These are phyloP conservation scores for Pipistrellus pipistrellus DNA, from an alignment of 2,797 vertebrate genomes.

Conservation along the genomic window DNA sequence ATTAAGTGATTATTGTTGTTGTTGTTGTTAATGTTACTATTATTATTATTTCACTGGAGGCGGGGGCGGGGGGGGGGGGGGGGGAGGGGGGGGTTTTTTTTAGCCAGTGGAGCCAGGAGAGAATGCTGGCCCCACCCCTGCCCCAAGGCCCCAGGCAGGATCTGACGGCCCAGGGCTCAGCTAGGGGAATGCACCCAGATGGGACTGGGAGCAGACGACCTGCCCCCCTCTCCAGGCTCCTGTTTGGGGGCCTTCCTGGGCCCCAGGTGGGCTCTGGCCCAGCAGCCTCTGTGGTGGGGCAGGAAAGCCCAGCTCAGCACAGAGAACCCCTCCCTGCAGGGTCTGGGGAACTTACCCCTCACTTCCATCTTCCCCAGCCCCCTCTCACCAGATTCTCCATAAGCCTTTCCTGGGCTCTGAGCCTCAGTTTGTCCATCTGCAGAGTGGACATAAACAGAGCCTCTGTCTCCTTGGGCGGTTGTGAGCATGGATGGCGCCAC, in stretches of 20 bases:
- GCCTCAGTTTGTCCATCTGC: neutral
- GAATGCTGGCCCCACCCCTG: neutral
- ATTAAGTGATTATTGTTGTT: neutral
- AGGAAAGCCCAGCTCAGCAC: neutral
- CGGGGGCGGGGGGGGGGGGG: neutral
- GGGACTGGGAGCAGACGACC: neutral
- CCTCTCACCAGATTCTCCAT: neutral
- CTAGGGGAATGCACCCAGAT: conserved; percentile 47
- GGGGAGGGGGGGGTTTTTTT: neutral
- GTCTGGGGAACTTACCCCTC: neutral
- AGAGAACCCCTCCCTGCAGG: neutral
- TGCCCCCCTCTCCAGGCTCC: conserved; percentile 55
- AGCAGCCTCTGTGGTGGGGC: neutral
- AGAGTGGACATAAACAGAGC: neutral
- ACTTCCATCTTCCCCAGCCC: neutral
- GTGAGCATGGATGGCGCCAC: neutral
- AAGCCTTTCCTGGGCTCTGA: neutral
- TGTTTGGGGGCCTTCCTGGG: conserved; percentile 64
- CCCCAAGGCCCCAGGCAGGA: neutral
- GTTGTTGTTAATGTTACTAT: neutral
- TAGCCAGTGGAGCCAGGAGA: neutral
- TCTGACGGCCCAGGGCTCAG: neutral
- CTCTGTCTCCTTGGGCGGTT: neutral
- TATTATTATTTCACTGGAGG: neutral
- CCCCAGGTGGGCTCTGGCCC: conserved; percentile 32